Base-by-base conservation (phyloP, 92 coral and sea anemone species). In the Hydrozoanthus gracilis region DNA sequence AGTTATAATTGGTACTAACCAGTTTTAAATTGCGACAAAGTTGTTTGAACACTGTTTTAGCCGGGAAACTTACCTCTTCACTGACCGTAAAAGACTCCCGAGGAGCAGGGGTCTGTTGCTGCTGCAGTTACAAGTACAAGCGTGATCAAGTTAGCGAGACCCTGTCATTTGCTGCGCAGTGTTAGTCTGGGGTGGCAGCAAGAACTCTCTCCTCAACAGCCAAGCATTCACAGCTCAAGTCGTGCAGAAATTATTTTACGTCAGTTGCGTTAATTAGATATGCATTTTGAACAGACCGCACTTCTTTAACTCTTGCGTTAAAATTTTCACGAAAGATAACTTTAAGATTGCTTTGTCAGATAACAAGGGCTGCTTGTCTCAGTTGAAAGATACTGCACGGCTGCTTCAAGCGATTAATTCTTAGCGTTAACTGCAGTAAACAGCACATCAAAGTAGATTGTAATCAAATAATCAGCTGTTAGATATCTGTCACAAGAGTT, bases 41-140 rank as follows among this genome's bases (percentile, higher is more conserved):
- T 45, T 45, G 18, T 46, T 72, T 45, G 62, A 52, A 76, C 66
- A 62, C 52, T 67, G 74, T 46, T 7, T 18, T 16, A 58, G 47
- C 47, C 15, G 16, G 2, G 61, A 16, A 79, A 73, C 98, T 94
- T 93, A 94, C 98, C 98, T 94, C 90, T 44, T 90, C 91, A 76
- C 91, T 91, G 74, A 94, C 86, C 76, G 91, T 89, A 87, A 94
- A 94, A 82, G 98, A 94, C 87, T 86, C 98, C 83, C 85, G 85
- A 49, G 85, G 47, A 17, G 72, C 60, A 80, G 85, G 64, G 85
- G 74, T 80, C 62, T 80, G 83, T 6, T 72, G 48, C 55, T 17
- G 82, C 82, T 76, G 82, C 66, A 76, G 82, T 80, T 66, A 45
- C 48, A 80, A 80, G 85, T 49, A 80, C 47, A 80, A 65, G 60